phyloP scores from a whole-genome alignment of 2,113 vertebrate species.

The Aleadryas rufinucha region DNA sequence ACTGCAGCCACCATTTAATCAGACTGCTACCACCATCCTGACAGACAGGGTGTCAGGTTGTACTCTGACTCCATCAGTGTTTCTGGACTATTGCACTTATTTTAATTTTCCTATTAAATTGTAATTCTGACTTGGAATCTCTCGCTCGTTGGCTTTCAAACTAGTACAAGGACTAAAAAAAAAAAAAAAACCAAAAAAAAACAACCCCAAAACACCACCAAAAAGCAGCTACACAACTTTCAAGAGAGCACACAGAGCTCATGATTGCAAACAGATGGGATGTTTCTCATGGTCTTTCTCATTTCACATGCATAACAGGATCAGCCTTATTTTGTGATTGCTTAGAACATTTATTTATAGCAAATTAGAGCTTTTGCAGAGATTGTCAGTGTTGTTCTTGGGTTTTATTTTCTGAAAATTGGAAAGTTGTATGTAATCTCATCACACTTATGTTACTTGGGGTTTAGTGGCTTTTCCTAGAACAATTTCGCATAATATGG shows the following conservation, averaged over 20 bases:
- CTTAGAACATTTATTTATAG: slow-evolving; percentile 35
- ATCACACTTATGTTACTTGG: neutral
- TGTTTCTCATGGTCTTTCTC: neutral
- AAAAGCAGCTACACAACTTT: neutral
- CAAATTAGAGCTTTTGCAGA: slow-evolving; percentile 17
- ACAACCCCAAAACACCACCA: no score
- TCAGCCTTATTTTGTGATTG: slow-evolving; percentile 3
- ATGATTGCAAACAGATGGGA: neutral
- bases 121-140: neutral
- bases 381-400: neutral
- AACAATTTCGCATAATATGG: neutral
- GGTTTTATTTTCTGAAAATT: slow-evolving; percentile 16
- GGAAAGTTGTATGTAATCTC: slow-evolving; percentile 17
- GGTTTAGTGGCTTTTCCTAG: neutral
- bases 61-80: neutral
- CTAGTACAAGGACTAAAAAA: neutral
- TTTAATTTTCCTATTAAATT: neutral
- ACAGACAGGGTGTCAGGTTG: neutral
- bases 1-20: neutral
- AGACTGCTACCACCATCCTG: neutral
- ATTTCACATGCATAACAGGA: neutral
- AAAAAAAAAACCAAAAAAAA: neutral
- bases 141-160: neutral
- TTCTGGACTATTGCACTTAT: neutral
- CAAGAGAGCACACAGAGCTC: neutral